Evolutionary conservation across 2,797 vertebrate genomes (phyloP), one percentile per base, ranked within the genome.

Genomic region (Poeciliopsis gracilis): DNA sequence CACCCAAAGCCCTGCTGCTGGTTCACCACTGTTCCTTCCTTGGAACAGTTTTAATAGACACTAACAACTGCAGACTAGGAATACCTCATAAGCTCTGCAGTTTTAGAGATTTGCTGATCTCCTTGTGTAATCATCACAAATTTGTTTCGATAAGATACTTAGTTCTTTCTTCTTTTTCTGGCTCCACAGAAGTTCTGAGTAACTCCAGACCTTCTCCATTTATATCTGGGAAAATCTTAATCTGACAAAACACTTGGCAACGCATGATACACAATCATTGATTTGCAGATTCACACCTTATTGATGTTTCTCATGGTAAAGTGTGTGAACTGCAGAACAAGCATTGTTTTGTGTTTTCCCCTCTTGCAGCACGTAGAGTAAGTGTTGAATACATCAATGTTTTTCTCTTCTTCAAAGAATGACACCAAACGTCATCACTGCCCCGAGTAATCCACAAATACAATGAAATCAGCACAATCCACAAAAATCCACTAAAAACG

Each of bases 321-420:
- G 77, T 81, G 63, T 88, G 84, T 84, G 86, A 89, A 88, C 76
- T 77, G 61, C 75, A 80, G 66, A 83, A 80, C 73, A 85, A 86
- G 80, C 72, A 38, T 67, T 67, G 70, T 46, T 53, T 78, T n/a
- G 30, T 59, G 25, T 30, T 38, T 55, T 33, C 47, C 36, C 25
- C n/a, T 59, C 55, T 13, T 33, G 2, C 30, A 36, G 16, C 18
- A 18, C 3, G 3, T 10, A 63, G 61, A 63, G 28, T 20, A 9
- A 20, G 16, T 63, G 18, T 36, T 63, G 8, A 63, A 63, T 30
- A 36, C 59, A 36, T 63, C 16, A 36, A 20, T 36, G 15, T 20
- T 63, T 63, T 63, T 28, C 1, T 55, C 13, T 63, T 15, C n/a
- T 57, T 30, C 28, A 63, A 18, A 36, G 13, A 36, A 20, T 63